Base-by-base conservation (phyloP, 2,113 vertebrate species). In the Dipodomys ordii region DNA sequence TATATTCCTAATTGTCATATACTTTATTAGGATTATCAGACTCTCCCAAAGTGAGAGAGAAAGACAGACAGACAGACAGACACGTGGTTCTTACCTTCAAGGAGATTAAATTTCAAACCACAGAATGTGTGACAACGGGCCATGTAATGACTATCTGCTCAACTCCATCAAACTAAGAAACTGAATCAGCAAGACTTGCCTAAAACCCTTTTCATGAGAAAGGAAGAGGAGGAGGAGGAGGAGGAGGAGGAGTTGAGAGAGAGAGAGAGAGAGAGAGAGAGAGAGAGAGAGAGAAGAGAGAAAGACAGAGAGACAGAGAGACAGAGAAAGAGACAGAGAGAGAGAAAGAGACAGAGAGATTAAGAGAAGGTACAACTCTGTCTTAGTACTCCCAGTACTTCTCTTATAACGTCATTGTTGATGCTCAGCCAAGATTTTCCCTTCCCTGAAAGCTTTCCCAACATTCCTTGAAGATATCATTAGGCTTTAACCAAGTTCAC, bases 51-150 rank as follows among this genome's bases (percentile, higher is more conserved):
- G 88, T 19, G 83, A 84, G 20, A 0, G 64, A 95, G 39, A 76
- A 11, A 46, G 28, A 35, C 2, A 57, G 53, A 57, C 13, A 57
- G 15, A 18, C 13, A 57, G 53, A 57, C 13, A 57, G 53, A 57
- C 13, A 57, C 46, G 5, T 32, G 2, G 35, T 46, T 12, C 18
- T 72, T 94, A 49, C 7, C 46, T 82, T 93, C 77, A 83, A 57
- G 46, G 57, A 65, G 6, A 76, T 8, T 35, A 62, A 76, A 15
- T 96, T 95, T 88, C 53, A 72, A 86, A 68, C 88, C 79, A 94
- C 12, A 20, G 60, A 92, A 88, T 11, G 18, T 1, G 68, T 72
- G 32, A 23, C n/a, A 82, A 74, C 1, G 68, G 44, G 0, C 12
- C 35, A 15, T 35, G 22, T 6, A 15, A 32, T 28, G 22, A 12